Conservation (phyloP, 2,797 vertebrate genomes). For the Anomalospiza imberbis region DNA sequence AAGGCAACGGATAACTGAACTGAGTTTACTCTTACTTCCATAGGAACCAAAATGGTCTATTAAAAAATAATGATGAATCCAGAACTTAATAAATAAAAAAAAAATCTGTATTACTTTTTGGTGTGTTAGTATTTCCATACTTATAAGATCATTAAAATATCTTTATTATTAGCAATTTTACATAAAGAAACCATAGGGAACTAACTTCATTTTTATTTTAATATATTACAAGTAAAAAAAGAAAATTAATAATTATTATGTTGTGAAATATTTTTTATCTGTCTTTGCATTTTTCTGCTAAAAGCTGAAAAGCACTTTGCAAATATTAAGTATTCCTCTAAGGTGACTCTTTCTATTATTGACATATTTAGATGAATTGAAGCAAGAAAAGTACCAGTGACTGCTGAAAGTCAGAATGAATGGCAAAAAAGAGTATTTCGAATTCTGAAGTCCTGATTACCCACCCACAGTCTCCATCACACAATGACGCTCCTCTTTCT, state of each 20-base stretch:
- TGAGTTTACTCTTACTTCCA: neutral
- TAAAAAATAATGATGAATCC: neutral
- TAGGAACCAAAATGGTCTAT: neutral
- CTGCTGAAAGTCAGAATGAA: neutral
- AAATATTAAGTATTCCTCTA: neutral
- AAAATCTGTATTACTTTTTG: neutral
- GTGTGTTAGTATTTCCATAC: neutral
- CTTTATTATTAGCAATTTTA: neutral
- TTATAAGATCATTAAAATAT: neutral
- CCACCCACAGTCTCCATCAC: conserved; percentile 13
- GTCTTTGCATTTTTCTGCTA: neutral
- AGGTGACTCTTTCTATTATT: neutral
- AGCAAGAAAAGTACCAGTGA: neutral
- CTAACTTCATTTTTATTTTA: neutral
- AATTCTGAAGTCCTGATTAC: neutral
- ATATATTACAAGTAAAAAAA: neutral
- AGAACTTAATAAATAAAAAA: neutral
- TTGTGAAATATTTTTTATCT: neutral
- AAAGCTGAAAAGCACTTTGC: neutral
- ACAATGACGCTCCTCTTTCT: neutral
- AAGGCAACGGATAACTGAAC: neutral
- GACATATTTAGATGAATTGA: neutral
- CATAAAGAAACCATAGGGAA: neutral
- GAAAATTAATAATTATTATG: neutral
- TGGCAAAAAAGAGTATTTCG: neutral